A percentile compares a stretch with the other conserved stretches of the same genome.
Conservation (phyloP, 2,113 vertebrate species). For the Rhynchomys soricoides region DNA sequence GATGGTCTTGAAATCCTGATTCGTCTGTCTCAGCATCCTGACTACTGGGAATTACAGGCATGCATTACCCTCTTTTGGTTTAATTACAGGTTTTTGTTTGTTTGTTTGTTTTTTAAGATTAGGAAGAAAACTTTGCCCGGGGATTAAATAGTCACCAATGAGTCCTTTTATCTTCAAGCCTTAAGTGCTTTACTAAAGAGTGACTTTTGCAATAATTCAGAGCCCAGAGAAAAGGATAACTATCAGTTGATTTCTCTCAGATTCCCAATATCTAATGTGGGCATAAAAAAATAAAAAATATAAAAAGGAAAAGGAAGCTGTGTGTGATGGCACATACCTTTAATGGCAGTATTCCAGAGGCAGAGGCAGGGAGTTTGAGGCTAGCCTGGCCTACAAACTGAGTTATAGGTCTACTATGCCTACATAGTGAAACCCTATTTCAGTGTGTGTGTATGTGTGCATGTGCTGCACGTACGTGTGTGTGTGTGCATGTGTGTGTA, state of each 20-base stretch:
- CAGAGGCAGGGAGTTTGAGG: background rate
- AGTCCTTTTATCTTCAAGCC: conserved; percentile 7
- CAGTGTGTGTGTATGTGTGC: background rate
- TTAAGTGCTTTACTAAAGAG: conserved; percentile 4
- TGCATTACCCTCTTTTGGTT: background rate
- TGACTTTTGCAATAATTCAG: conserved; percentile 13
- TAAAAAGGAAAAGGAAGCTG: background rate
- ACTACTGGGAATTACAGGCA: background rate
- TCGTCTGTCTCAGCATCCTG: background rate
- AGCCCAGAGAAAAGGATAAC: background rate
- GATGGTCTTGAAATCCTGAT: background rate
- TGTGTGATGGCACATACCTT: background rate
- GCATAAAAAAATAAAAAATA: background rate
- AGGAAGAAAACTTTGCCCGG: background rate
- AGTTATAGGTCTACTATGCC: background rate
- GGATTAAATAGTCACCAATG: background rate
- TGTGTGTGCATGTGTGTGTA: no score
- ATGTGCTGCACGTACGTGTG: background rate
- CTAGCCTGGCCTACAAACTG: background rate
- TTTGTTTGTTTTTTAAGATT: background rate
- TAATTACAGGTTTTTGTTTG: background rate
- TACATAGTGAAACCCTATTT: background rate
- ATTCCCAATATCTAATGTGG: background rate
- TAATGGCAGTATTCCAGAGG: background rate
- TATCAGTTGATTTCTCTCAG: background rate